phyloP scores from a whole-genome alignment of 2,113 vertebrate genomes.

The Eublepharis macularius region DNA sequence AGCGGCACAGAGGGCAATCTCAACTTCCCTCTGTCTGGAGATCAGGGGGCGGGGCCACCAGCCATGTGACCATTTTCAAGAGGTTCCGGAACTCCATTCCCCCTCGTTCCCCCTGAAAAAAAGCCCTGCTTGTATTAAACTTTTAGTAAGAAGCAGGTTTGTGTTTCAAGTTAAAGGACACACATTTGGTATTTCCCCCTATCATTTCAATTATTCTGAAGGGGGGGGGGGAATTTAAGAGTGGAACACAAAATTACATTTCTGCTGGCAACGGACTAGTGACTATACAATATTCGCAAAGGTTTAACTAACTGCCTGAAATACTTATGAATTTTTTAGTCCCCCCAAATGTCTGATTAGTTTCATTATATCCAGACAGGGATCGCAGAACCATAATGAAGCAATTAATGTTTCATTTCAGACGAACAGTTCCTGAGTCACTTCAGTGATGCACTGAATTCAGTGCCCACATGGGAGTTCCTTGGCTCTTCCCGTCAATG shows the following conservation, averaged over 20 bases:
- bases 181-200: background rate
- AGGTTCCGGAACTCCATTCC: too few species aligned
- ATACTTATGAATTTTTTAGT: conserved; percentile 64
- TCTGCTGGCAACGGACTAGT: conserved; percentile 20
- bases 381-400: conserved; percentile 53
- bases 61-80: too few species aligned
- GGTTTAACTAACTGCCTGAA: conserved; percentile 41
- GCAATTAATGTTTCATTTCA: conserved; percentile 64
- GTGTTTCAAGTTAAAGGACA: background rate
- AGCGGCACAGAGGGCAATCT: too few species aligned
- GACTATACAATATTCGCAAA: conserved; percentile 32
- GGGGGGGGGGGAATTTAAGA: too few species aligned
- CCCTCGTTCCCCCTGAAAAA: too few species aligned
- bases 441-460: background rate
- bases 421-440: conserved; percentile 33
- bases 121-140: too few species aligned
- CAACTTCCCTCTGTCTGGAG: too few species aligned
- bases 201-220: conserved; percentile 19
- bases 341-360: conserved; percentile 29
- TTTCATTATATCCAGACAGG: conserved; percentile 54
- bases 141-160: background rate
- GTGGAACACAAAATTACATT: background rate
- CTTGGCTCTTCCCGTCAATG: background rate
- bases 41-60: too few species aligned
- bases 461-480: background rate